Percentiles rank a stretch among this genome's conserved stretches.
phyloP scores from a whole-genome alignment of 2,797 vertebrate genomes.

The Numenius phaeopus region DNA sequence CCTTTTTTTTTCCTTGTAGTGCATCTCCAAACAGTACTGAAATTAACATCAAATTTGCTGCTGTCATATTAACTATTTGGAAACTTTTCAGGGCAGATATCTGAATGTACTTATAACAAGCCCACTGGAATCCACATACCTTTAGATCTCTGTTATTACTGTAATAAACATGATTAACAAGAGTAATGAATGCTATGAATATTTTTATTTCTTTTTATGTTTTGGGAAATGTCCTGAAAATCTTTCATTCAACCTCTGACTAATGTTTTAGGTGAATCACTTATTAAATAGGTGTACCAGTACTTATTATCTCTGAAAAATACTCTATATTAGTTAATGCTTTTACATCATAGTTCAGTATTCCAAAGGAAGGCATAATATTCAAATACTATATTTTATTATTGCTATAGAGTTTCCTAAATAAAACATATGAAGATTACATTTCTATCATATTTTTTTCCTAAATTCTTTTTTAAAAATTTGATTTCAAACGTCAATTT shows the following conservation, averaged over 20 bases:
- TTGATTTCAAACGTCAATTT: background rate
- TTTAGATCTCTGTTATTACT: background rate
- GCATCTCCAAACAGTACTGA: background rate
- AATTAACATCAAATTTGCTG: background rate
- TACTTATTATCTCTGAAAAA: background rate
- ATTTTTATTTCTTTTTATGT: background rate
- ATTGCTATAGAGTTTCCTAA: background rate
- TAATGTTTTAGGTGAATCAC: background rate
- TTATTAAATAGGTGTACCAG: background rate
- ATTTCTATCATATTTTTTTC: conserved; percentile 18
- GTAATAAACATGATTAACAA: background rate
- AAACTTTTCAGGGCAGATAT: background rate
- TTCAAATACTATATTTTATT: background rate
- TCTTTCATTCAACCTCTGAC: background rate
- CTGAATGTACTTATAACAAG: background rate
- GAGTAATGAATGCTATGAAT: background rate
- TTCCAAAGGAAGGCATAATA: background rate
- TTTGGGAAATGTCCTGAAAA: background rate
- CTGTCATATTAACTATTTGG: background rate
- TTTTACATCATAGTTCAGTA: background rate
- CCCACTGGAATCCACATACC: background rate
- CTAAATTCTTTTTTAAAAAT: background rate
- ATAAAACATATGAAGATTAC: background rate
- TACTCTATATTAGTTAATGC: background rate
- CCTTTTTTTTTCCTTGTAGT: accelerated